Percentiles rank a stretch among this genome's conserved stretches.
Conservation (phyloP, 2,113 vertebrate genomes). For the Rhizomys pruinosus region DNA sequence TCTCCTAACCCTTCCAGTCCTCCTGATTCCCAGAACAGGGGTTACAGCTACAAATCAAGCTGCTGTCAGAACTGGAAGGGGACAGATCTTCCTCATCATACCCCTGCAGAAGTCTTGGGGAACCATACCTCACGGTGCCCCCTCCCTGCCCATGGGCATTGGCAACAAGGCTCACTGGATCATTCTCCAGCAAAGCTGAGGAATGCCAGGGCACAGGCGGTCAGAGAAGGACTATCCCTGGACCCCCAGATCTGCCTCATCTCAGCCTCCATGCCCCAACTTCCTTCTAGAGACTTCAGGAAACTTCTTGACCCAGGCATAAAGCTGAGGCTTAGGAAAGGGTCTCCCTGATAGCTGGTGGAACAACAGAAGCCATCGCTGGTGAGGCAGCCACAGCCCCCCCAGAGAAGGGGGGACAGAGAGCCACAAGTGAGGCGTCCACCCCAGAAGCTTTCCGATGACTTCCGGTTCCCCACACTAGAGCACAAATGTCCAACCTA, state of each 20-base stretch:
- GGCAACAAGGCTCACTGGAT: not conserved
- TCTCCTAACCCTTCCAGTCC: not conserved
- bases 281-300: not conserved
- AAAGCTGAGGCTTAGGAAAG: not conserved
- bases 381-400: not conserved
- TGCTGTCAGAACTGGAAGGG: not conserved
- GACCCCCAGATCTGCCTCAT: not conserved
- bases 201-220: no score
- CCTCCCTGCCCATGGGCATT: accelerated
- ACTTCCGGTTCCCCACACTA: no score
- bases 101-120: not conserved
- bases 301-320: not conserved
- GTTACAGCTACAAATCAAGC: not conserved
- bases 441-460: accelerated
- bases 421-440: no score
- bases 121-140: not conserved
- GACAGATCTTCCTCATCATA: not conserved
- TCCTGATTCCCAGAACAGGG: not conserved
- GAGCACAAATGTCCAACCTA: not conserved
- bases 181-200: not conserved
- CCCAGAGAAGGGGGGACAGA: not conserved
- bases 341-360: not conserved
- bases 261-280: not conserved
- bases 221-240: not conserved
- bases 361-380: not conserved